phyloP scores from a whole-genome alignment of 2,113 vertebrate species.

The Chascanopsetta lugubris region DNA sequence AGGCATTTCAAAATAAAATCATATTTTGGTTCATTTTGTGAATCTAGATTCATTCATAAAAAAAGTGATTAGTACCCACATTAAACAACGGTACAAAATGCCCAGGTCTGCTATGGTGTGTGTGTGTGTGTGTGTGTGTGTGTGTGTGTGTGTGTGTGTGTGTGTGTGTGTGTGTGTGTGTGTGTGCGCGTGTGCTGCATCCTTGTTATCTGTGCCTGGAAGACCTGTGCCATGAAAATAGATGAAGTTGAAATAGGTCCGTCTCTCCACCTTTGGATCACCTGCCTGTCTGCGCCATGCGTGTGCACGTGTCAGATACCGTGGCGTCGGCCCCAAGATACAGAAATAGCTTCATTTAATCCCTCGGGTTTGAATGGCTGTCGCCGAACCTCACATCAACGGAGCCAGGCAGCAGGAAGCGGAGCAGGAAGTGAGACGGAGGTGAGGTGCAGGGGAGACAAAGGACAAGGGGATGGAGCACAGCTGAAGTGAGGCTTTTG shows the following conservation, averaged over 20 bases:
- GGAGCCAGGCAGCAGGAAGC: slow-evolving; percentile 29
- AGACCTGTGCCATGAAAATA: slow-evolving; percentile 40
- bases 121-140: no score
- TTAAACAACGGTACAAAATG: no score
- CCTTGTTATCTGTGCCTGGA: slow-evolving; percentile 24
- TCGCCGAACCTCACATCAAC: slow-evolving; percentile 63
- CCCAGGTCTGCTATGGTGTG: no score
- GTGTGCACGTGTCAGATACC: slow-evolving; percentile 5
- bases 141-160: no score
- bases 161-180: not conserved
- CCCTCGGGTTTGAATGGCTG: slow-evolving; percentile 67
- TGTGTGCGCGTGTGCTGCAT: not conserved
- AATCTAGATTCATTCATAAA: no score
- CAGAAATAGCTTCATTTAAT: slow-evolving; percentile 69
- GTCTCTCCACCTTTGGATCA: slow-evolving; percentile 56
- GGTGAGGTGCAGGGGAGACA: slow-evolving; percentile 1
- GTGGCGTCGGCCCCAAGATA: slow-evolving; percentile 32
- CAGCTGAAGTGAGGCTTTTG: slow-evolving; percentile 12
- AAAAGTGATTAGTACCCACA: no score
- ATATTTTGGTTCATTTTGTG: no score
- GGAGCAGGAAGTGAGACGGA: slow-evolving; percentile 21
- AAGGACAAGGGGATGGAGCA: slow-evolving; percentile 24
- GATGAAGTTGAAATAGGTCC: slow-evolving; percentile 43
- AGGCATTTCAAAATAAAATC: no score
- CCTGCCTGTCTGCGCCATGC: slow-evolving; percentile 33